phyloP scores from a whole-genome alignment of 2,888 invertebrate species.

The Sarcophaga rosellei region DNA sequence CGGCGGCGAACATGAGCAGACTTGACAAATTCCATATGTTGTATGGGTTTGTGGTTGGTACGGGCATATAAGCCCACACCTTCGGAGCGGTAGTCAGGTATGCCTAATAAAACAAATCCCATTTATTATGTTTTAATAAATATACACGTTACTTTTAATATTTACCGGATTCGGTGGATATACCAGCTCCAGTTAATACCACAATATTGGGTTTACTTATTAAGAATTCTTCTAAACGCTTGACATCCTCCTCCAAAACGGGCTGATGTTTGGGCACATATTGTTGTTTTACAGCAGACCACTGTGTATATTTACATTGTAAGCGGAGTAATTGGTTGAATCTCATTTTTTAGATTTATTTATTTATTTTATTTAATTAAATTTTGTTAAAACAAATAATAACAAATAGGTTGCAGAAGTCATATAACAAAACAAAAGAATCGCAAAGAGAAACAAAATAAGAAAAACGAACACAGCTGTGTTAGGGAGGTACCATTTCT shows the following conservation, averaged over 20 bases:
- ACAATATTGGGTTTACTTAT: constrained; percentile 83
- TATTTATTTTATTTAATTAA: neutral
- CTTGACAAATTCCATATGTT: constrained; percentile 91
- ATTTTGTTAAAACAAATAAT: constrained; percentile 18
- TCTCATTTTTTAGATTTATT: constrained; percentile 72
- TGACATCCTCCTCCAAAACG: constrained; percentile 83
- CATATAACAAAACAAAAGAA: constrained; percentile 46
- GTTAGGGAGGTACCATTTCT: neutral
- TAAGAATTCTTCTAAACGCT: constrained; percentile 78
- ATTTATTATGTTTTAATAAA: neutral
- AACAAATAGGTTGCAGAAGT: constrained; percentile 20
- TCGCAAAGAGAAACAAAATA: neutral
- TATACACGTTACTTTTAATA: neutral
- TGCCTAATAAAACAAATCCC: constrained; percentile 83
- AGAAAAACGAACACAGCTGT: constrained; percentile 36
- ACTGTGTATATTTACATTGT: constrained; percentile 60
- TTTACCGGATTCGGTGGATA: constrained; percentile 95
- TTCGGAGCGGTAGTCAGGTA: constrained; percentile 96
- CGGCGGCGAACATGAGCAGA: constrained; percentile 86
- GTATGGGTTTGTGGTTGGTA: constrained; percentile 91
- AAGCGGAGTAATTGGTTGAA: constrained; percentile 72
- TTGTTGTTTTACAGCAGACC: constrained; percentile 71
- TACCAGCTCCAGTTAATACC: constrained; percentile 93
- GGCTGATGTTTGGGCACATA: constrained; percentile 89
- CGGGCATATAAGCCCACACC: constrained; percentile 95